Evolutionary conservation across 37 sponge, comb jelly and placozoan species (phyloP).

Genomic region (Theonella swinhoei): DNA sequence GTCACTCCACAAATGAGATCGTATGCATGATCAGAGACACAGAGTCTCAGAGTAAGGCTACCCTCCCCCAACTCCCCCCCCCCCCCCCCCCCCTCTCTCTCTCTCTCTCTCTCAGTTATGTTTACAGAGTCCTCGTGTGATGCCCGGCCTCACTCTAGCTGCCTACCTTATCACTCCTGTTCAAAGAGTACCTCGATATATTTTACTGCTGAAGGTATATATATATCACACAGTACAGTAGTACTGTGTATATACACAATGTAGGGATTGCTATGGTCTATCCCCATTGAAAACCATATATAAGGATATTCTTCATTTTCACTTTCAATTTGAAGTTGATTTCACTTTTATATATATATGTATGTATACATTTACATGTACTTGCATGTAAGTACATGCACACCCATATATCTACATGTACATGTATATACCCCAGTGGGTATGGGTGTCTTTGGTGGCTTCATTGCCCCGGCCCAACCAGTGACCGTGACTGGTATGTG

Average conservation of each 20-base stretch:
- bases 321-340: neutral
- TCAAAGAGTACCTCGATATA: constrained; percentile 91
- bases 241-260: neutral
- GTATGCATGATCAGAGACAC: too few species aligned
- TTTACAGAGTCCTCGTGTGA: constrained; percentile 40
- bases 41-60: too few species aligned
- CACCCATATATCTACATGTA: too few species aligned
- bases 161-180: constrained; percentile 92
- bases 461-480: too few species aligned
- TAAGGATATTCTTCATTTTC: neutral
- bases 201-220: constrained; percentile 79
- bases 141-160: constrained; percentile 66
- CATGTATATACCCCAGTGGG: neutral
- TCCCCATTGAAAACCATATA: neutral
- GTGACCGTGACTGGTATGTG: too few species aligned
- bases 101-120: too few species aligned
- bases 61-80: too few species aligned
- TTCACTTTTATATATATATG: neutral
- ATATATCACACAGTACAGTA: neutral
- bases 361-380: neutral
- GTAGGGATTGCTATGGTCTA: neutral
- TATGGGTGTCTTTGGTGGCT: too few species aligned
- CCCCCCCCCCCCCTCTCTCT: too few species aligned
- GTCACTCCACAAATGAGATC: too few species aligned
- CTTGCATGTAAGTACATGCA: too few species aligned